These are phyloP conservation scores for Thereva nobilitata DNA, from an alignment of 2,888 invertebrate species.

Conservation along the genomic window DNA sequence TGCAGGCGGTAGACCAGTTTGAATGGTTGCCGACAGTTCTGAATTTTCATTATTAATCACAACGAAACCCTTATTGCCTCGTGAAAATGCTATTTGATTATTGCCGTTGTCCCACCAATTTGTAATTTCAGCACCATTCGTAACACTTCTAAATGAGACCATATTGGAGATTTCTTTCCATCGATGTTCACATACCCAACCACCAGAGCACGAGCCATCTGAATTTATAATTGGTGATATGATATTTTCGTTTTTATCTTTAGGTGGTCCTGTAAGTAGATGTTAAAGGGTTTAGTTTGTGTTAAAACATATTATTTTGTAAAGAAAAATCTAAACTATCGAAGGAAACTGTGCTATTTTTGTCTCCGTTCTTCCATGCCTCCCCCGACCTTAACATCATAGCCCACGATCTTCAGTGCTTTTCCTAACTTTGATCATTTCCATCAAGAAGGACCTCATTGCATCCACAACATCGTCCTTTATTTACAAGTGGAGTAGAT, in stretches of 20 bases:
- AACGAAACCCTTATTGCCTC: constrained; percentile 74
- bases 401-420: too few species aligned
- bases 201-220: constrained; percentile 64
- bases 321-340: too few species aligned
- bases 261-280: constrained; percentile 65
- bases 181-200: constrained; percentile 84
- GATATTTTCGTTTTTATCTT: constrained; percentile 65
- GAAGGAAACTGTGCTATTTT: too few species aligned
- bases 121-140: constrained; percentile 61
- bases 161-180: constrained; percentile 82
- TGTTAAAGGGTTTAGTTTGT: too few species aligned
- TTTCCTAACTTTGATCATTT: too few species aligned
- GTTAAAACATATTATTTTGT: too few species aligned
- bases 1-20: constrained; percentile 75
- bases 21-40: constrained; percentile 62
- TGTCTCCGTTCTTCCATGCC: too few species aligned
- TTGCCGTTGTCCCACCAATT: constrained; percentile 83
- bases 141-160: constrained; percentile 76
- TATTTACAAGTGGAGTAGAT: too few species aligned
- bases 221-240: constrained; percentile 68
- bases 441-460: too few species aligned
- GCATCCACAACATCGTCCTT: too few species aligned
- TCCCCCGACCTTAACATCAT: too few species aligned
- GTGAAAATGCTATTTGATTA: constrained; percentile 84
- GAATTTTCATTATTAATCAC: constrained; percentile 73